Conservation (phyloP, 64 coral and sea anemone genomes). For the Hydrozoanthus tunicans region DNA sequence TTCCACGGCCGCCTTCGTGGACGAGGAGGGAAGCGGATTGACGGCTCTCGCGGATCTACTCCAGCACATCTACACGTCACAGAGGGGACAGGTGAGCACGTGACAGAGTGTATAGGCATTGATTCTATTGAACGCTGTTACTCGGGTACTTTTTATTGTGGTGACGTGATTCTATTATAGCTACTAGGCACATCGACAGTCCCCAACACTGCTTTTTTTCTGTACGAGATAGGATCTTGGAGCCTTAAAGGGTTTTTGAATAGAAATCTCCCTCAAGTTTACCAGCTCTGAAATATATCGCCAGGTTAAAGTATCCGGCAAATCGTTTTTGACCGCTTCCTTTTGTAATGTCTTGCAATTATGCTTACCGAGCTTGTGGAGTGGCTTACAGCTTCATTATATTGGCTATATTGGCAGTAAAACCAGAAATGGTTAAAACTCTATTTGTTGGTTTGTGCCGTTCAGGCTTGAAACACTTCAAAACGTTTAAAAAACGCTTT, state of each 20-base stretch:
- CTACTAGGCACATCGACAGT: no score
- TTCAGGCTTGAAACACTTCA: no score
- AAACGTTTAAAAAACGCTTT: no score
- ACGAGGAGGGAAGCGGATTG: conserved; percentile 63
- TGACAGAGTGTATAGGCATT: background rate
- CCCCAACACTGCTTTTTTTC: background rate
- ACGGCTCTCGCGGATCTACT: conserved; percentile 62
- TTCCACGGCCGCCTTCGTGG: conserved; percentile 62
- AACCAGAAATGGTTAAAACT: no score
- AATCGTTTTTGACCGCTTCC: background rate
- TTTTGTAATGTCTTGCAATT: background rate
- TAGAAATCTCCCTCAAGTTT: background rate
- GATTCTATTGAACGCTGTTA: no score
- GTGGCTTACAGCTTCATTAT: no score
- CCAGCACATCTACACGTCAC: conserved; percentile 65
- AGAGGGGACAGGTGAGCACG: conserved; percentile 65
- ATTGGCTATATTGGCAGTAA: no score
- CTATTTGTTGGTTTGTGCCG: no score
- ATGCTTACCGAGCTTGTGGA: no score
- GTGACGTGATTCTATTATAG: no score
- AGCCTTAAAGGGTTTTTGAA: background rate
- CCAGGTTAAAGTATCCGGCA: background rate
- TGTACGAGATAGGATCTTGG: background rate
- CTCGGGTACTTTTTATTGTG: no score
- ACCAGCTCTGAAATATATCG: background rate